Evolutionary conservation across 1,140 invertebrate species (phyloP).

Genomic region (Sitophilus oryzae): DNA sequence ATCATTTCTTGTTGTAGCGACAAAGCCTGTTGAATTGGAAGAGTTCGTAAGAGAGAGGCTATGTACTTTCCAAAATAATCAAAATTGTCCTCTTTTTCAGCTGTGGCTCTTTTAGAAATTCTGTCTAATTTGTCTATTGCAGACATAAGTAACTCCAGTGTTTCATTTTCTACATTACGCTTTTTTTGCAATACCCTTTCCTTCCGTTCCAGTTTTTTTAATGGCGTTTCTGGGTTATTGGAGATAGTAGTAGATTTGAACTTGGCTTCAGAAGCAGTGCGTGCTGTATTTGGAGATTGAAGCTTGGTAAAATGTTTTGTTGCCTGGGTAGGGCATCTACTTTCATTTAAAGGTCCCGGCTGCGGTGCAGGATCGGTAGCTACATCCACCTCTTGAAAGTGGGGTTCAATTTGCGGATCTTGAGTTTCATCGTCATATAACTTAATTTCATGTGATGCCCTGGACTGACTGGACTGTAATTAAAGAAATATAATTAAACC

Average conservation of each 20-base stretch:
- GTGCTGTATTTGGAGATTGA: not conserved
- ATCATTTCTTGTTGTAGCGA: too few species aligned
- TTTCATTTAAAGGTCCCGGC: not conserved
- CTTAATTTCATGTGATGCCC: too few species aligned
- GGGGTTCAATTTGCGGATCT: too few species aligned
- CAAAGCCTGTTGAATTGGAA: not conserved
- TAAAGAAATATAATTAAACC: too few species aligned
- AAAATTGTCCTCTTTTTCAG: constrained; percentile 16
- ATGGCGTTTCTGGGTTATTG: not conserved
- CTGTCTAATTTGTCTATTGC: constrained; percentile 16
- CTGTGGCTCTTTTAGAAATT: constrained; percentile 16
- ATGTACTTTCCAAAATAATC: constrained; percentile 21
- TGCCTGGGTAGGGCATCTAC: not conserved
- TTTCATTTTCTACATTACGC: constrained; percentile 1
- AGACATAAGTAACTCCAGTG: constrained; percentile 4
- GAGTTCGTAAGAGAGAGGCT: constrained; percentile 8
- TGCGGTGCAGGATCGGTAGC: not conserved
- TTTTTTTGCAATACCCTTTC: not conserved
- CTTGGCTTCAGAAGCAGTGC: not conserved
- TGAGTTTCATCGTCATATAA: too few species aligned
- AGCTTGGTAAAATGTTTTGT: not conserved
- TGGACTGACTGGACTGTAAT: too few species aligned
- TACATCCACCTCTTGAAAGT: too few species aligned
- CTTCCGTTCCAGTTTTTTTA: not conserved
- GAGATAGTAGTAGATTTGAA: too few species aligned